Percentiles rank a stretch among this genome's conserved stretches.
Evolutionary conservation across 2,797 vertebrate genomes (phyloP).

Genomic region (Orestias chungarensis): DNA sequence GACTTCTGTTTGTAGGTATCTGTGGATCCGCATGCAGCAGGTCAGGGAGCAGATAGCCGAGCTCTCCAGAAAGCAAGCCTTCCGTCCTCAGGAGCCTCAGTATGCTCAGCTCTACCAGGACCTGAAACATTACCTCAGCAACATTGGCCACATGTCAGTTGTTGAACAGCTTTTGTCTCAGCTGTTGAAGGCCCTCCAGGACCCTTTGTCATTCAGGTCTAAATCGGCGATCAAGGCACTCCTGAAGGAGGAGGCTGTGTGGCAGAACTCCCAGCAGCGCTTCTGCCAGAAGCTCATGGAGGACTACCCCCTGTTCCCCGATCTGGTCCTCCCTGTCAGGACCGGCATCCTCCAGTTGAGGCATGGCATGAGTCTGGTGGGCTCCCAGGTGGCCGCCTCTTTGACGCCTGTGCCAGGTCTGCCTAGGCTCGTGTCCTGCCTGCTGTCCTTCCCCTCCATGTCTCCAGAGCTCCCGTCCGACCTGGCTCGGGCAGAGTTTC

Average conservation of each 20-base stretch:
- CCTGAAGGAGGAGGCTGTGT: slow-evolving; percentile 90
- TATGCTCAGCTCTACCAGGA: slow-evolving; percentile 91
- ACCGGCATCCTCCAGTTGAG: slow-evolving; percentile 89
- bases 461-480: slow-evolving; percentile 80
- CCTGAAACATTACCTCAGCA: slow-evolving; percentile 89
- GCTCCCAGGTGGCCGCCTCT: slow-evolving; percentile 79
- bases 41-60: slow-evolving; percentile 85
- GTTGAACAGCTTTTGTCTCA: slow-evolving; percentile 87
- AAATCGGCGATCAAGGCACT: slow-evolving; percentile 80
- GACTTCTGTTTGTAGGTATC: slow-evolving; percentile 74
- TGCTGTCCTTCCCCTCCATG: slow-evolving; percentile 87
- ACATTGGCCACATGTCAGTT: slow-evolving; percentile 83
- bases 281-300: slow-evolving; percentile 87
- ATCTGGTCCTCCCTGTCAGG: slow-evolving; percentile 84
- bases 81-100: slow-evolving; percentile 82
- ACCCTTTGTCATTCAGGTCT: slow-evolving; percentile 74
- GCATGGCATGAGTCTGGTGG: slow-evolving; percentile 91
- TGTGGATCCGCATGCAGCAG: slow-evolving; percentile 88
- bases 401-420: slow-evolving; percentile 72
- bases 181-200: slow-evolving; percentile 80
- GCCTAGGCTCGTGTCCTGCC: slow-evolving; percentile 77
- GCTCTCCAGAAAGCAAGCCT: slow-evolving; percentile 92
- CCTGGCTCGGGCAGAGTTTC: slow-evolving; percentile 86
- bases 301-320: slow-evolving; percentile 88
- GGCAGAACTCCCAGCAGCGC: slow-evolving; percentile 93